Conservation (phyloP, 2,888 invertebrate genomes). For the Melinaea menophilus region DNA sequence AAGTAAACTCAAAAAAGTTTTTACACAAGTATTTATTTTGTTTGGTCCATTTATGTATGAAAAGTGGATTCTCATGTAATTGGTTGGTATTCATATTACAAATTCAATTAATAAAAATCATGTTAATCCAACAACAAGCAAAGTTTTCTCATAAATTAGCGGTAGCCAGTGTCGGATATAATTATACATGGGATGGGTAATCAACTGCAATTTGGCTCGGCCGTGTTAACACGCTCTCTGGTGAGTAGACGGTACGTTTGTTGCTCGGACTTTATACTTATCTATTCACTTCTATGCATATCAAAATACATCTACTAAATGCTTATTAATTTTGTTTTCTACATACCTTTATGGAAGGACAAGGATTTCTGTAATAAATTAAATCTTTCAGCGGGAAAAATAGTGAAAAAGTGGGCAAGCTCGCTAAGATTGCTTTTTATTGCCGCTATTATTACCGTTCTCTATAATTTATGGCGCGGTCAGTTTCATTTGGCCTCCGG, state of each 20-base stretch:
- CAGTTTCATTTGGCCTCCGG: conserved; percentile 33
- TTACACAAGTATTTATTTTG: too few species aligned
- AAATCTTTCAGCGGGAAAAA: conserved; percentile 23
- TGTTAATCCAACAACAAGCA: conserved; percentile 10
- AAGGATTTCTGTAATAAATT: neutral
- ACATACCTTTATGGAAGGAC: neutral
- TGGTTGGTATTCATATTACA: neutral
- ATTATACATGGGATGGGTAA: conserved; percentile 30
- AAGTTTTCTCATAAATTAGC: conserved; percentile 35
- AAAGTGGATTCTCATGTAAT: neutral
- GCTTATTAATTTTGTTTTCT: neutral
- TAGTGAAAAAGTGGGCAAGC: conserved; percentile 32
- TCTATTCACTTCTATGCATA: neutral
- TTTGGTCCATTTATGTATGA: neutral
- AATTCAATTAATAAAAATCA: conserved; percentile 5
- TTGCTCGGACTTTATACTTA: neutral
- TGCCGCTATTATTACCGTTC: conserved; percentile 35
- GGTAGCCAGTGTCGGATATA: conserved; percentile 21
- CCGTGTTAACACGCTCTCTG: conserved; percentile 30
- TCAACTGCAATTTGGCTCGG: conserved; percentile 33
- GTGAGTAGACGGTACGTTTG: neutral
- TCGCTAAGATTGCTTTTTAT: conserved; percentile 38
- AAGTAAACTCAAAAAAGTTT: too few species aligned
- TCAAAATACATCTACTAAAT: neutral
- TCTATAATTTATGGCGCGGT: conserved; percentile 35